Evolutionary conservation across 1,140 invertebrate genomes (phyloP).

Genomic region (Oppia nitens): DNA sequence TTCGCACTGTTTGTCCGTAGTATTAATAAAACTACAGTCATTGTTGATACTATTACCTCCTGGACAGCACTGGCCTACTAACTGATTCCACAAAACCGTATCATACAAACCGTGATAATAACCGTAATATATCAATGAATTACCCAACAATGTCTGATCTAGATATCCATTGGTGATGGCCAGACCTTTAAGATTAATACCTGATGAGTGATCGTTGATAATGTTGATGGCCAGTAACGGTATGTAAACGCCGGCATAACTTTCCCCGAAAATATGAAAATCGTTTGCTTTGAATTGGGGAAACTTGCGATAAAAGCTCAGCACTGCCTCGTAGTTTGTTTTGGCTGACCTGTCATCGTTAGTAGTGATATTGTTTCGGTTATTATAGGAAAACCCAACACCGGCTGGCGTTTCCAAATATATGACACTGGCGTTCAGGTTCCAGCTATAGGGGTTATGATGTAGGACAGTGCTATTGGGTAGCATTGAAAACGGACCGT

Average conservation of each 20-base stretch:
- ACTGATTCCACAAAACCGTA: slow-evolving; percentile 14
- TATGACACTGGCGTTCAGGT: slow-evolving; percentile 55
- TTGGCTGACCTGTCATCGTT: not conserved
- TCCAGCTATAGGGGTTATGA: slow-evolving; percentile 34
- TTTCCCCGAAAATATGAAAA: slow-evolving; percentile 28
- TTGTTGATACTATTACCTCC: not conserved
- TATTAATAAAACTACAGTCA: slow-evolving; percentile 13
- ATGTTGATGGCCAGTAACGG: slow-evolving; percentile 33
- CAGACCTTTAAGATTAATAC: slow-evolving; percentile 33
- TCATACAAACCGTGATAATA: slow-evolving; percentile 36
- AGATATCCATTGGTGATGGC: slow-evolving; percentile 37
- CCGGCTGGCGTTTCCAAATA: slow-evolving; percentile 39
- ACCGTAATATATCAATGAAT: slow-evolving; percentile 34
- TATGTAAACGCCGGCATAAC: too few relatives aligned
- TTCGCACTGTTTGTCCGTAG: not conserved
- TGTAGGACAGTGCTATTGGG: slow-evolving; percentile 28
- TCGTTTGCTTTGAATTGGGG: not conserved
- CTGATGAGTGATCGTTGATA: slow-evolving; percentile 18
- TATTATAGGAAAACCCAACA: slow-evolving; percentile 40
- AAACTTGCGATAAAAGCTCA: not conserved
- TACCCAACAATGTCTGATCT: slow-evolving; percentile 28
- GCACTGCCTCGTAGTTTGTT: not conserved
- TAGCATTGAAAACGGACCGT: slow-evolving; percentile 34
- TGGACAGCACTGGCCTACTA: slow-evolving; percentile 7
- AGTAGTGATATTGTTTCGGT: not conserved